These are phyloP conservation scores for Vanessa atalanta DNA, from an alignment of 1,140 invertebrate species.

Conservation along the genomic window DNA sequence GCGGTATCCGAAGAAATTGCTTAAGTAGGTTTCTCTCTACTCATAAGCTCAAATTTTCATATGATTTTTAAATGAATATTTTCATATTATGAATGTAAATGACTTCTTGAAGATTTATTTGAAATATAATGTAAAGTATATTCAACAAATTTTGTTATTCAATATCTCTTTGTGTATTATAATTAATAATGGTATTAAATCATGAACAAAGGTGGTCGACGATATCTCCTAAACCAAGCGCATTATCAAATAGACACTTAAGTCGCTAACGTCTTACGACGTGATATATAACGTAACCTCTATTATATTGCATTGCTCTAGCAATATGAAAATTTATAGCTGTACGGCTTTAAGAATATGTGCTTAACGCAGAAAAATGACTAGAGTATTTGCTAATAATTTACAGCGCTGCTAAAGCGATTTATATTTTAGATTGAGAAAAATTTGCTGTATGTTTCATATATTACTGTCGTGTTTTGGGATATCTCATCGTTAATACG, in stretches of 20 bases:
- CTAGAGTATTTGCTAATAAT: conserved; percentile 45
- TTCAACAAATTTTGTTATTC: not conserved
- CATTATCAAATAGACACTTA: conserved; percentile 62
- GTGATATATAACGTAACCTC: conserved; percentile 73
- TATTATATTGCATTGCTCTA: conserved; percentile 69
- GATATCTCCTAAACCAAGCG: conserved; percentile 41
- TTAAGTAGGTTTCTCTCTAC: no score
- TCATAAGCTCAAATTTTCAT: no score
- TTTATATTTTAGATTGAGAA: not conserved
- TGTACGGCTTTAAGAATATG: conserved; percentile 55
- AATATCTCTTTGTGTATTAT: not conserved
- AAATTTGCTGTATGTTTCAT: not conserved
- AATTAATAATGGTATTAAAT: conserved; percentile 15
- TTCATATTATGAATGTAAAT: no score
- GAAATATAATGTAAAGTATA: not conserved
- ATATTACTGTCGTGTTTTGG: not conserved
- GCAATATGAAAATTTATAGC: conserved; percentile 79
- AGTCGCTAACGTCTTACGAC: conserved; percentile 50
- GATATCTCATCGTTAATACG: no score
- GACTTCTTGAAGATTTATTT: no score
- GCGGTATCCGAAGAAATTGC: no score
- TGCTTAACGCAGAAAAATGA: conserved; percentile 66
- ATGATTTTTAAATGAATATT: no score
- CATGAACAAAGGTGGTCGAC: conserved; percentile 16
- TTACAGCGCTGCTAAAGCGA: conserved; percentile 6